These are phyloP conservation scores for Lepus timidus DNA, from an alignment of 2,113 vertebrate genomes.

Conservation along the genomic window DNA sequence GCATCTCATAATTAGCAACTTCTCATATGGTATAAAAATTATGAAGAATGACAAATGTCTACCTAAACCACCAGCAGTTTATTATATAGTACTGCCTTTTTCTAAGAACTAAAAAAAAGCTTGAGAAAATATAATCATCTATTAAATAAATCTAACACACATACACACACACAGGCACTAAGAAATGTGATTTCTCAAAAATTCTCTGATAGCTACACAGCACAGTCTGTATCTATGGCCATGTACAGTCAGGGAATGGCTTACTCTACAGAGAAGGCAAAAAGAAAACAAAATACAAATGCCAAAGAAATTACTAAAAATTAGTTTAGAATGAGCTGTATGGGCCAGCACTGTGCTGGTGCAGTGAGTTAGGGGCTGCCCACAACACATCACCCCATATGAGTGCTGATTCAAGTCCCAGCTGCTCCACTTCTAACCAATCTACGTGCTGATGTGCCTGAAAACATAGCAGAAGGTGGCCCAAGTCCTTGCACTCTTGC, in stretches of 20 bases:
- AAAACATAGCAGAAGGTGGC: too few relatives aligned
- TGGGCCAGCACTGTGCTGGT: too few relatives aligned
- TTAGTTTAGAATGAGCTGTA: too few relatives aligned
- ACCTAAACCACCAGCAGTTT: conserved; percentile 5
- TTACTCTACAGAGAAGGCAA: background rate
- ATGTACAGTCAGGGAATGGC: background rate
- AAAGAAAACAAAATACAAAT: conserved; percentile 15
- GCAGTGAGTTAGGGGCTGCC: too few relatives aligned
- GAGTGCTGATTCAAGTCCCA: too few relatives aligned
- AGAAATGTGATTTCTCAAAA: conserved; percentile 2
- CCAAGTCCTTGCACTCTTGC: too few relatives aligned
- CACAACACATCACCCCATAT: too few relatives aligned
- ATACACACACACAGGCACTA: conserved; percentile 5
- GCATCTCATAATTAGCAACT: conserved; percentile 34
- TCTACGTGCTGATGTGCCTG: too few relatives aligned
- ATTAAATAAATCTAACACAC: background rate
- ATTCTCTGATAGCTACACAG: background rate
- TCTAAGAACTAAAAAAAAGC: conserved; percentile 35
- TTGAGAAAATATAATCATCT: conserved; percentile 30
- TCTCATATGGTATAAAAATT: conserved; percentile 39
- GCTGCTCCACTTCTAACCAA: too few relatives aligned
- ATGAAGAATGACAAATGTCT: background rate
- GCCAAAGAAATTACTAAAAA: background rate
- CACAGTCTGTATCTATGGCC: conserved; percentile 4
- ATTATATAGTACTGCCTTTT: conserved; percentile 21